These are phyloP conservation scores for Channallabes apus DNA, from an alignment of 2,797 vertebrate genomes.

Conservation along the genomic window DNA sequence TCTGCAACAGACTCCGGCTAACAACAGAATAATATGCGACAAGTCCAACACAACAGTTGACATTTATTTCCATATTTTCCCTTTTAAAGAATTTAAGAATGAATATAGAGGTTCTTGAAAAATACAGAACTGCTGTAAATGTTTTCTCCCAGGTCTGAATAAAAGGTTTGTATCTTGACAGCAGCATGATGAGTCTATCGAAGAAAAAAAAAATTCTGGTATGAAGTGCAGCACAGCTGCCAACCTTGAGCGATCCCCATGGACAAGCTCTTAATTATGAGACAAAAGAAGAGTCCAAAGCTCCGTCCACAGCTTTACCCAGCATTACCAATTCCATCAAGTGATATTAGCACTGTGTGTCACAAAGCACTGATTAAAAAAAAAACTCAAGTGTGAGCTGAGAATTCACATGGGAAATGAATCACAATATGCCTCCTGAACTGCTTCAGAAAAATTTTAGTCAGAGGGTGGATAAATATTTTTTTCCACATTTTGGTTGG, in stretches of 20 bases:
- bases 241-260: constrained; percentile 8
- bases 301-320: background rate
- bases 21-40: background rate
- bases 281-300: constrained; percentile 34
- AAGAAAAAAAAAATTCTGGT: background rate
- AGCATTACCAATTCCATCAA: constrained; percentile 15
- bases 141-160: background rate
- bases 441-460: background rate
- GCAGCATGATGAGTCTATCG: background rate
- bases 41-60: background rate
- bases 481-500: background rate
- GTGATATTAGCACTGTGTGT: constrained; percentile 28
- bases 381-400: constrained; percentile 3
- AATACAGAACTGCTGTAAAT: background rate
- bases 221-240: background rate
- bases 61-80: background rate
- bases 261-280: constrained; percentile 37
- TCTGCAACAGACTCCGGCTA: background rate
- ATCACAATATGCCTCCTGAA: background rate
- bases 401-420: constrained; percentile 27
- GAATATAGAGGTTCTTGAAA: background rate
- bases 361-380: constrained; percentile 30
- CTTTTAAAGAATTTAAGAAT: background rate
- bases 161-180: background rate
- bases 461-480: background rate